Evolutionary conservation across 2,113 vertebrate genomes (phyloP).

Genomic region (Phylloscopus trochiloides): DNA sequence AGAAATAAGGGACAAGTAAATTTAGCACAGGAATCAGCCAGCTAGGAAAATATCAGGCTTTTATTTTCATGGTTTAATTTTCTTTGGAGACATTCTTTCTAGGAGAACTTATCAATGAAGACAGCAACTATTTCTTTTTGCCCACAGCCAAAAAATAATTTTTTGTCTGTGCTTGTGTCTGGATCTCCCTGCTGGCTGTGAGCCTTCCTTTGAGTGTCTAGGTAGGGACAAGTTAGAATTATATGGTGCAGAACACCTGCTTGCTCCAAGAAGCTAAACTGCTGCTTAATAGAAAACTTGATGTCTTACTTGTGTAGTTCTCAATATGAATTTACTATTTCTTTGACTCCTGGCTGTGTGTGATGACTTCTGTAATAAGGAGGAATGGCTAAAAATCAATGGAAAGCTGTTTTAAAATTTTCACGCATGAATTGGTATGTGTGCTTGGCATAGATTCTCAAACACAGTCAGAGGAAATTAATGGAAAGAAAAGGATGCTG

Average conservation of each 20-base stretch:
- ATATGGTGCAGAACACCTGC: background rate
- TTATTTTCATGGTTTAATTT: background rate
- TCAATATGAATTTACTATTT: slow-evolving; percentile 2
- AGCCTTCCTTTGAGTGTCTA: background rate
- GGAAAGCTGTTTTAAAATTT: slow-evolving; percentile 31
- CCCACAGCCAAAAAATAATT: background rate
- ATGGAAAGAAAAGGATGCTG: background rate
- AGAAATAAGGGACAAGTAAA: background rate
- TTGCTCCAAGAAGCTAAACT: background rate
- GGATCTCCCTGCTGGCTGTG: background rate
- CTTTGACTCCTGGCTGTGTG: slow-evolving; percentile 1
- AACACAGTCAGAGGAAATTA: slow-evolving; percentile 9
- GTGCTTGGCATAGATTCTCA: slow-evolving; percentile 20
- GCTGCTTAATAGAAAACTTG: slow-evolving; percentile 17
- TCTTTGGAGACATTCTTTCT: background rate
- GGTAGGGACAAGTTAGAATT: background rate
- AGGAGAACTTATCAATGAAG: background rate
- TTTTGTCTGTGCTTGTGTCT: background rate
- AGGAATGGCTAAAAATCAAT: slow-evolving; percentile 52
- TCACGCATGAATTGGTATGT: background rate
- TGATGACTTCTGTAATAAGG: slow-evolving; percentile 27
- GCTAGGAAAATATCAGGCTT: background rate
- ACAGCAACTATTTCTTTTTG: background rate
- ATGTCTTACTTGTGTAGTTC: slow-evolving; percentile 12
- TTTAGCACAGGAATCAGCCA: background rate